Evolutionary conservation across 2,888 invertebrate species (phyloP).

Genomic region (Arge pagana): DNA sequence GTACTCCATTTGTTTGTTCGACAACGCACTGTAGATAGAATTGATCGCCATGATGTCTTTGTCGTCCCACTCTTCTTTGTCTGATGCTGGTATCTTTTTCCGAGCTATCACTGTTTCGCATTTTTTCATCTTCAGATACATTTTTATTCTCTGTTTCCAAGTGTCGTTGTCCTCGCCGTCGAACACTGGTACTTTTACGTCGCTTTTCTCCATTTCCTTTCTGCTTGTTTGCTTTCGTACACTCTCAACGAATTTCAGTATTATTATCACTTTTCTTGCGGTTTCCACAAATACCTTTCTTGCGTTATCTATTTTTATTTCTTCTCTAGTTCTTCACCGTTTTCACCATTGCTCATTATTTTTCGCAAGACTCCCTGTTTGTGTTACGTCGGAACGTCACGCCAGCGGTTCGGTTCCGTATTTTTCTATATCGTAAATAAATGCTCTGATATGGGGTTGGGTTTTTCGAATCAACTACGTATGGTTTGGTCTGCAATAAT

Average conservation of each 20-base stretch:
- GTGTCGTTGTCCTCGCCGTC: slow-evolving; percentile 16
- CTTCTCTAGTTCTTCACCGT: background rate
- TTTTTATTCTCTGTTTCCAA: slow-evolving; percentile 22
- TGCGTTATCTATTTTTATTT: slow-evolving; percentile 6
- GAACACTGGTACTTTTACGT: slow-evolving; percentile 7
- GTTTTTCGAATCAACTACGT: too few species aligned
- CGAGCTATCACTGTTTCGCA: slow-evolving; percentile 12
- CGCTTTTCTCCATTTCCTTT: slow-evolving; percentile 6
- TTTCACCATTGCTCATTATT: slow-evolving; percentile 6
- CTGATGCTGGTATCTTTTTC: slow-evolving; percentile 10
- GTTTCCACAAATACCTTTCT: background rate
- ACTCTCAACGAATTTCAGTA: slow-evolving; percentile 9
- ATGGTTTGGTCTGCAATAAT: too few species aligned
- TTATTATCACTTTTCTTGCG: slow-evolving; percentile 1
- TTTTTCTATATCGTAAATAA: too few species aligned
- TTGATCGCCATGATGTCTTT: slow-evolving; percentile 21
- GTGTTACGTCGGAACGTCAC: too few species aligned
- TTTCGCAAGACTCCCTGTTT: background rate
- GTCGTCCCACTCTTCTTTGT: slow-evolving; percentile 15
- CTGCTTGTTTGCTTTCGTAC: slow-evolving; percentile 2
- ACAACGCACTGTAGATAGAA: slow-evolving; percentile 21
- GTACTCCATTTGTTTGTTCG: slow-evolving; percentile 27
- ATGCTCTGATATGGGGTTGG: too few species aligned
- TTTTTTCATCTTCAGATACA: slow-evolving; percentile 20
- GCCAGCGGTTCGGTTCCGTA: too few species aligned